Conservation (phyloP, 2,113 vertebrate species). For the Marcusenius ussheri region DNA sequence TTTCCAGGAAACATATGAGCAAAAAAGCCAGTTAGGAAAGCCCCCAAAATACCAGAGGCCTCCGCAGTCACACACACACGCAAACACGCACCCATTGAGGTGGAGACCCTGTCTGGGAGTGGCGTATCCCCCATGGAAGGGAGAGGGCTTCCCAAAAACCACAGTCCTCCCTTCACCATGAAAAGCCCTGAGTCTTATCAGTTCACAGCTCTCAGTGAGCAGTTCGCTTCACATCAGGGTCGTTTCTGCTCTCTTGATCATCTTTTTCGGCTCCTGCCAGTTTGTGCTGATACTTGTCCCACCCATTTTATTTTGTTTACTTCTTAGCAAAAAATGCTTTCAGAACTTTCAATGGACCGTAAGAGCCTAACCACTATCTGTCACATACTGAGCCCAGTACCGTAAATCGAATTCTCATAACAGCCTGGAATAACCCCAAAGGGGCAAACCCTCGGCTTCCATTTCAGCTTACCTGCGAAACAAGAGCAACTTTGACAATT, state of each 20-base stretch:
- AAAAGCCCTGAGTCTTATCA: not conserved
- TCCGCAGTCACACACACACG: not conserved
- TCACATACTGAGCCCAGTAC: not conserved
- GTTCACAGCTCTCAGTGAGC: not conserved
- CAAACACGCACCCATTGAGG: not conserved
- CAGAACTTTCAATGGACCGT: not conserved
- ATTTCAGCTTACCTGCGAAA: not conserved
- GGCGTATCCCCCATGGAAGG: not conserved
- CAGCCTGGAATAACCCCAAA: slow-evolving; percentile 2
- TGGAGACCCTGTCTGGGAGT: not conserved
- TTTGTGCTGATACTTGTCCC: not conserved
- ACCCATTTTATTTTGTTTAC: not conserved
- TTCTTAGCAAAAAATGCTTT: not conserved
- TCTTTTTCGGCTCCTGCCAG: not conserved
- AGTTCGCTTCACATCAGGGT: not conserved
- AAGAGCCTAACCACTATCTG: not conserved
- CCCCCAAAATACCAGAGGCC: slow-evolving; percentile 63
- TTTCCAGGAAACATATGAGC: slow-evolving; percentile 59
- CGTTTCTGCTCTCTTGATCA: not conserved
- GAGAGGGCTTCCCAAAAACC: not conserved
- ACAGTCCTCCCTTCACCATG: not conserved
- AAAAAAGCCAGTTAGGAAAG: slow-evolving; percentile 56
- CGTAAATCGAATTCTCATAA: not conserved
- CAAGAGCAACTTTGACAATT: not conserved
- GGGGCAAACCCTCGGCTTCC: not conserved